Percentiles rank a stretch among this genome's conserved stretches.
Evolutionary conservation across 2,113 vertebrate genomes (phyloP).

Genomic region (Marcusenius ussheri): DNA sequence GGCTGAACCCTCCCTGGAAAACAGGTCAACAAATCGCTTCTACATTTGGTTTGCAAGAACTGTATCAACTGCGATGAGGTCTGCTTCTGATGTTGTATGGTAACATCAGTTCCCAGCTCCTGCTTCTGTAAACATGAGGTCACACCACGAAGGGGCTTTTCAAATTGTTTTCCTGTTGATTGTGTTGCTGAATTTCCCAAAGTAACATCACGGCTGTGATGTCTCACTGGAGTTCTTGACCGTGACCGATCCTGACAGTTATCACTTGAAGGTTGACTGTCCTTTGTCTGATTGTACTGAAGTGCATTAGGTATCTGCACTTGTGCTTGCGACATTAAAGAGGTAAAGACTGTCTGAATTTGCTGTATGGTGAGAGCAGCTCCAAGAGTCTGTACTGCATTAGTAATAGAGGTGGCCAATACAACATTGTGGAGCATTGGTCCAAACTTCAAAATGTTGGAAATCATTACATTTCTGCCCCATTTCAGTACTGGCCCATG

Average conservation of each 20-base stretch:
- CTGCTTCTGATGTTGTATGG: constrained; percentile 55
- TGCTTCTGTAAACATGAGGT: constrained; percentile 20
- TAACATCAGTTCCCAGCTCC: constrained; percentile 29
- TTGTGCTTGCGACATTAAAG: constrained; percentile 6
- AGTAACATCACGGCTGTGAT: not conserved
- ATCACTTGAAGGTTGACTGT: not conserved
- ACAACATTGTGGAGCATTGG: constrained; percentile 41
- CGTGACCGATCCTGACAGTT: not conserved
- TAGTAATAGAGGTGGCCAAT: constrained; percentile 35
- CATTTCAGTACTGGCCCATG: not conserved
- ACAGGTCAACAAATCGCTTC: constrained; percentile 24
- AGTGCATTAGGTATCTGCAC: not conserved
- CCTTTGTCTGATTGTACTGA: not conserved
- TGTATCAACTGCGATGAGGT: constrained; percentile 53
- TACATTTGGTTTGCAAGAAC: constrained; percentile 44
- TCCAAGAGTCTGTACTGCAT: constrained; percentile 39
- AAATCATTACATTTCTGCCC: constrained; percentile 10
- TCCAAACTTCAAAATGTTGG: constrained; percentile 41
- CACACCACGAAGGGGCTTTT: constrained; percentile 2
- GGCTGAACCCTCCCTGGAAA: constrained; percentile 10
- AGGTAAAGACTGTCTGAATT: constrained; percentile 26
- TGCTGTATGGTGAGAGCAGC: constrained; percentile 22
- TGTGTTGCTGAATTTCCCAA: constrained; percentile 20
- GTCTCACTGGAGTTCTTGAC: not conserved
- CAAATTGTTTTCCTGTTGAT: not conserved